Conservation (phyloP, 2,113 vertebrate species). For the Rhinolophus ferrumequinum region DNA sequence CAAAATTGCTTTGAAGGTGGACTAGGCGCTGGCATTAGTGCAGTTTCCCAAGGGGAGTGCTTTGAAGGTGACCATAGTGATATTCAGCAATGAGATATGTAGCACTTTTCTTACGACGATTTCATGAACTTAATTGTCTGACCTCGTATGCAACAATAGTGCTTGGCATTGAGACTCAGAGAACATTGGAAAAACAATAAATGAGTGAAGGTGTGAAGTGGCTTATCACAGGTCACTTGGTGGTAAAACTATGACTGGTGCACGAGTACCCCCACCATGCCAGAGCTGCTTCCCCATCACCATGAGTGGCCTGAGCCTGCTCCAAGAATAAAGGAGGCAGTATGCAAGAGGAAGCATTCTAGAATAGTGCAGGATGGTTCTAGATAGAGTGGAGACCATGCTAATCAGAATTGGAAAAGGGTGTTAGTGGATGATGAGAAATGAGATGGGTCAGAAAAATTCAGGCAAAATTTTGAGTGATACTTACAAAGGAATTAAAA, state of each 20-base stretch:
- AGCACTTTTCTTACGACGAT: no score
- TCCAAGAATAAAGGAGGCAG: neutral
- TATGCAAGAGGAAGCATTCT: neutral
- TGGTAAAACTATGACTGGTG: neutral
- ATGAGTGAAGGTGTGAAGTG: neutral
- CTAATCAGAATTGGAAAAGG: neutral
- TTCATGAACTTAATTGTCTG: no score
- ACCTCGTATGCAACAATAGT: neutral
- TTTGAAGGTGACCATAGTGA: no score
- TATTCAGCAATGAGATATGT: no score
- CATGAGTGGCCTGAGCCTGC: neutral
- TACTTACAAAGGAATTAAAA: neutral
- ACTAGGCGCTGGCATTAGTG: no score
- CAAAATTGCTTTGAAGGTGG: no score
- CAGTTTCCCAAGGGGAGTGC: no score
- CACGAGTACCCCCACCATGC: accelerated
- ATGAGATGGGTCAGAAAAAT: neutral
- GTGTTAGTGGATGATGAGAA: neutral
- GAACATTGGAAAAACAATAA: neutral
- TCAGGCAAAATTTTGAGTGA: neutral
- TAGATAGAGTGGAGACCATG: neutral
- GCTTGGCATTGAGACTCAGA: neutral
- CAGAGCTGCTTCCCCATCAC: neutral
- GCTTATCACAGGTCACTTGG: neutral
- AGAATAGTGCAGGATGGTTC: neutral